These are phyloP conservation scores for Pteromalus puparum DNA, from an alignment of 1,140 invertebrate species.

Conservation along the genomic window DNA sequence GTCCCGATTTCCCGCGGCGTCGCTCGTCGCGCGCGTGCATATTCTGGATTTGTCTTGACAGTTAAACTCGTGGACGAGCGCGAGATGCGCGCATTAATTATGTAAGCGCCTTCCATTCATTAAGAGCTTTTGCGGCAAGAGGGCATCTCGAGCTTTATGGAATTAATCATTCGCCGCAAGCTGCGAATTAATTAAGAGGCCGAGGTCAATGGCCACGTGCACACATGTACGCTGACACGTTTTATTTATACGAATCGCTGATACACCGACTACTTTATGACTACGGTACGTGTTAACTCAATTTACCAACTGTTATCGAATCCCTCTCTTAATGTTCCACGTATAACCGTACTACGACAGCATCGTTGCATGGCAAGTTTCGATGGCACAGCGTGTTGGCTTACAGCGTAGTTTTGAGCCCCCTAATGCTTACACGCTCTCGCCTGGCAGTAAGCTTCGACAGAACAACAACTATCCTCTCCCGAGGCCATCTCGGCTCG, in stretches of 20 bases:
- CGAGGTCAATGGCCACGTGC: conserved; percentile 45
- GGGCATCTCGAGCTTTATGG: conserved; percentile 33
- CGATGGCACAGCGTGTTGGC: not conserved
- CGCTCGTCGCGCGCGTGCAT: conserved; percentile 19
- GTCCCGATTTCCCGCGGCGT: conserved; percentile 53
- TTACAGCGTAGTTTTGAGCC: conserved; percentile 28
- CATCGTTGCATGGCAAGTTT: too few species aligned
- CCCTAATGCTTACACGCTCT: conserved; percentile 12
- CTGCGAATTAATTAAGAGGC: conserved; percentile 29
- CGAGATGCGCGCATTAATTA: conserved; percentile 63
- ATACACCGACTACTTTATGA: too few species aligned
- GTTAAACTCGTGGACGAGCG: conserved; percentile 5
- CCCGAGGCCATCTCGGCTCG: not conserved
- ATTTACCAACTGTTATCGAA: too few species aligned
- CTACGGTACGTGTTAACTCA: too few species aligned
- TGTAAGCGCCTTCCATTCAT: conserved; percentile 58
- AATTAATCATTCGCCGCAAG: conserved; percentile 41
- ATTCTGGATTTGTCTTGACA: conserved; percentile 47
- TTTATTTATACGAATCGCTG: too few species aligned
- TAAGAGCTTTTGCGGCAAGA: conserved; percentile 43
- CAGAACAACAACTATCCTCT: not conserved
- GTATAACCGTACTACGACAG: too few species aligned
- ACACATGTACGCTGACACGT: not conserved
- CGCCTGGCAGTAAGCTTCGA: not conserved
- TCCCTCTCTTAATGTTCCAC: too few species aligned